Percentiles rank a stretch among this genome's conserved stretches.
Evolutionary conservation across 2,888 invertebrate genomes (phyloP).

Genomic region (Napeogenes inachia): DNA sequence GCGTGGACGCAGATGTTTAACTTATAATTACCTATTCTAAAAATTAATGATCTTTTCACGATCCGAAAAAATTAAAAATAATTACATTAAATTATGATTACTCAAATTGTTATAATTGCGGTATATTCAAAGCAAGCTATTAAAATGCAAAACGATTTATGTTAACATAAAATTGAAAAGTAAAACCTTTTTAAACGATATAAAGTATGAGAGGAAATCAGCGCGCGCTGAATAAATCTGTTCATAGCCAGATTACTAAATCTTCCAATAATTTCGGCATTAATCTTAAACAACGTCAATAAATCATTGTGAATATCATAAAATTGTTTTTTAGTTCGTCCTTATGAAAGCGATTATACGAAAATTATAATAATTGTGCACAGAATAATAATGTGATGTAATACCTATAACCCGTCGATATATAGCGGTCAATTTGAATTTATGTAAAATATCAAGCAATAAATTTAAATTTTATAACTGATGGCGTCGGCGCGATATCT

Average conservation of each 20-base stretch:
- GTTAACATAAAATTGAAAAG: not conserved
- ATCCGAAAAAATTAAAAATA: constrained; percentile 33
- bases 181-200: not conserved
- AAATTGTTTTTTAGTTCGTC: constrained; percentile 75
- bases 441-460: constrained; percentile 74
- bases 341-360: constrained; percentile 70
- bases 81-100: constrained; percentile 28
- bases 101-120: constrained; percentile 20
- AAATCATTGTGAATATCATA: constrained; percentile 65
- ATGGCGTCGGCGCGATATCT: constrained; percentile 61
- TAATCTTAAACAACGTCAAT: constrained; percentile 49
- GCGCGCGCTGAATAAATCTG: not conserved
- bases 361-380: constrained; percentile 76
- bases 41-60: constrained; percentile 66
- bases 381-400: constrained; percentile 71
- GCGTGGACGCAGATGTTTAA: constrained; percentile 68
- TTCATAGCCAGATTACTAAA: constrained; percentile 19
- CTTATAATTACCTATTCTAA: constrained; percentile 59
- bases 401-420: constrained; percentile 45
- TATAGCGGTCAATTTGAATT: constrained; percentile 70
- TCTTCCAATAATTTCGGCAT: constrained; percentile 43
- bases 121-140: constrained; percentile 16
- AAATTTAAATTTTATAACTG: constrained; percentile 75
- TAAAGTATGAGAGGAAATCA: not conserved
- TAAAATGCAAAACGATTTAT: constrained; percentile 16